phyloP scores from a whole-genome alignment of 2,113 vertebrate species.

The Dicaeum eximium region DNA sequence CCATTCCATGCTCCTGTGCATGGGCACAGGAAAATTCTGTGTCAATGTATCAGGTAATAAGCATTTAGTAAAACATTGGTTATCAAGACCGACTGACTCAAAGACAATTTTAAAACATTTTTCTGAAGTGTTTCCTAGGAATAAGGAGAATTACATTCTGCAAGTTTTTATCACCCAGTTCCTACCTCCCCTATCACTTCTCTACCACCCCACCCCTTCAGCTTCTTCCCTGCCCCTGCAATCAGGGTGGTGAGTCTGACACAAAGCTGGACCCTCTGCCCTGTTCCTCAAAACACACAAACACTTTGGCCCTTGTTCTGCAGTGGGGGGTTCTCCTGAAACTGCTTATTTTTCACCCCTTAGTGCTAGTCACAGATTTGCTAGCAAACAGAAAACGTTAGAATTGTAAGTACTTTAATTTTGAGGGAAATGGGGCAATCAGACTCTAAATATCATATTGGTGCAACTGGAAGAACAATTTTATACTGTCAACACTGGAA shows the following conservation, averaged over 20 bases:
- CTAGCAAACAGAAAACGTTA: background rate
- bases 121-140: background rate
- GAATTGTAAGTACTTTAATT: background rate
- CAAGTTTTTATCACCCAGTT: background rate
- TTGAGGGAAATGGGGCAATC: background rate
- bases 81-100: too few species aligned
- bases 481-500: background rate
- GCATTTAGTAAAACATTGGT: background rate
- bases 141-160: background rate
- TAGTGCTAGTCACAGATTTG: background rate
- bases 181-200: background rate
- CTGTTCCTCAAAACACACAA: background rate
- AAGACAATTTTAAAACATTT: background rate
- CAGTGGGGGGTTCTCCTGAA: background rate
- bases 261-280: background rate
- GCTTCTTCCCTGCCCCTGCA: background rate
- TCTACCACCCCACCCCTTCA: rapidly evolving
- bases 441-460: background rate
- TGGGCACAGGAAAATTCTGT: background rate
- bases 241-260: background rate
- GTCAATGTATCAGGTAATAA: background rate
- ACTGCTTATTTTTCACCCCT: background rate
- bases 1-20: background rate
- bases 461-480: background rate
- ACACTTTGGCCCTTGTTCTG: background rate